Evolutionary conservation across 2,888 invertebrate genomes (phyloP), one percentile per base, ranked within the genome.

Genomic region (Tachystola acroxantha): DNA sequence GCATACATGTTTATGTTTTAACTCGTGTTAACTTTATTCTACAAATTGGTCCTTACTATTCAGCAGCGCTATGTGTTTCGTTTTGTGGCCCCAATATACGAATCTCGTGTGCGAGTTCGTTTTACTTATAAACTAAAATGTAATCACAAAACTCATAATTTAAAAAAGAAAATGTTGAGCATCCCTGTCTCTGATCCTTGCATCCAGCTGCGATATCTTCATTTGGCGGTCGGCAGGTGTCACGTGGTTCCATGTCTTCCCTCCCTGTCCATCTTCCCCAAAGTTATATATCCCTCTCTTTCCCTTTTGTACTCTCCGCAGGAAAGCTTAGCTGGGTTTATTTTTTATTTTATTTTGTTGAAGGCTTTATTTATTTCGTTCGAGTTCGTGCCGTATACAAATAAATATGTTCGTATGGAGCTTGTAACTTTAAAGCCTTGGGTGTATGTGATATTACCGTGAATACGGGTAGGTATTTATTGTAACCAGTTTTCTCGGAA

Each of bases 171-270:
- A 60, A 70, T 50, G 73, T 76, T 74, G 48, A 42, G 42, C 37
- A 64, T 58, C 48, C 57, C 76, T 73, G 67, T 34, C 50, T 49
- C 46, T 63, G 72, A 62, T 63, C 58, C 66, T 72, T 64, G 70
- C 72, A 77, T 77, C 80, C 85, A 84, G 85, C 85, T 85, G 85
- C 81, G 85, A 85, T 85, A 77, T 86, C 86, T 86, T 85, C 84
- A 86, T 86, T 85, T 84, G 82, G 77, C 74, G 74, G 81, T 61
- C 79, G 74, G 82, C 85, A 86, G 84, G 85, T 86, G 86, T 82
- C 84, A 84, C 80, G 81, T 79, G 82, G 77, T 64, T 51, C 48
- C 39, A 42, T 35, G 54, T 51, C 37, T 45, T 40, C 27, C 45
- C 4, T 74, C 77, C 38, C 64, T 34, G 40, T 79, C 62, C 3